Evolutionary conservation across 1,140 invertebrate genomes (phyloP).

Genomic region (Sitobion miscanthi): DNA sequence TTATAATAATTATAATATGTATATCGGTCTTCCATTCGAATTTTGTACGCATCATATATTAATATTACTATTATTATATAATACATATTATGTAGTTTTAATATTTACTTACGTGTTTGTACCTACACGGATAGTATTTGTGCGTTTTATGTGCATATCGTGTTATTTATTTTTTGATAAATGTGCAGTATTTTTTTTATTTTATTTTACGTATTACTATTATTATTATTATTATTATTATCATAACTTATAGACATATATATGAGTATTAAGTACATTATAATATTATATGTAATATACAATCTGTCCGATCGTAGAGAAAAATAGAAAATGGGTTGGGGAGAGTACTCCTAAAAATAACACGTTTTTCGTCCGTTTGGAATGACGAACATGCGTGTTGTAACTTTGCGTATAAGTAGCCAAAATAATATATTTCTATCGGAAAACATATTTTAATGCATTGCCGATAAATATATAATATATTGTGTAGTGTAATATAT

Average conservation of each 20-base stretch:
- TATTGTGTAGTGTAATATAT: too few species aligned
- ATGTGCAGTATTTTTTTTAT: conserved; percentile 42
- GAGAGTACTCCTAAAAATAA: background rate
- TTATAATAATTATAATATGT: background rate
- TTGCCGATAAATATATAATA: background rate
- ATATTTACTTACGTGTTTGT: background rate
- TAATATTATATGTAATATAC: background rate
- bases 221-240: background rate
- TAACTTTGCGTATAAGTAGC: background rate
- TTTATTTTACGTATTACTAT: background rate
- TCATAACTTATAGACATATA: background rate
- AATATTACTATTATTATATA: background rate
- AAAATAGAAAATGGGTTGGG: background rate
- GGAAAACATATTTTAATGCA: background rate
- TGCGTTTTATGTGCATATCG: background rate
- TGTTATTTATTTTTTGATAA: conserved; percentile 53
- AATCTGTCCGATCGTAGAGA: background rate
- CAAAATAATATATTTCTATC: background rate
- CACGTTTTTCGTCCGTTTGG: background rate
- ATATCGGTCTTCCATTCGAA: background rate
- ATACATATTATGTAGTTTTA: too few species aligned
- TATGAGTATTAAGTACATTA: too few species aligned
- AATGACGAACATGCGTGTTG: background rate
- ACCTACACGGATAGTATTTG: background rate
- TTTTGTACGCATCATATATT: conserved; percentile 30